Evolutionary conservation across 2,888 invertebrate species (phyloP).

Genomic region (Callimorpha dominula): DNA sequence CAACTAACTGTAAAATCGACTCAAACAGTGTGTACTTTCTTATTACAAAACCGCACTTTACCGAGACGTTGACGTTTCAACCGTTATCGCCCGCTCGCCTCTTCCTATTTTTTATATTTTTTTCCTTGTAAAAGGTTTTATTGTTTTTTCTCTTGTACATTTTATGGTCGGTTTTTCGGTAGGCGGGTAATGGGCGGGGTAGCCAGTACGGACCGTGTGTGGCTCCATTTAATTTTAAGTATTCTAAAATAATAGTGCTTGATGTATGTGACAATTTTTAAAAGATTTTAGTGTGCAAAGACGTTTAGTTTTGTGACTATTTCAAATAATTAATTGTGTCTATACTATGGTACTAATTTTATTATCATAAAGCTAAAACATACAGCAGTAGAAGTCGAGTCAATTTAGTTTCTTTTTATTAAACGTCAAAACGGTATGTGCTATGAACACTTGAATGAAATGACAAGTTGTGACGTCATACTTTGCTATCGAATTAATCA

Average conservation of each 20-base stretch:
- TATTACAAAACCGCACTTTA: conserved; percentile 29
- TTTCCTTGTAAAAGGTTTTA: conserved; percentile 72
- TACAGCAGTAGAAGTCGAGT: no score
- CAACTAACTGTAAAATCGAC: conserved; percentile 8
- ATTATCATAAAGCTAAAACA: no score
- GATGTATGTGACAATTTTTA: conserved; percentile 18
- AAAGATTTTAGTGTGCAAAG: background rate
- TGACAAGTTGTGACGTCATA: background rate
- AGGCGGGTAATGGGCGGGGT: conserved; percentile 80
- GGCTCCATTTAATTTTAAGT: conserved; percentile 56
- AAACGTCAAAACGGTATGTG: background rate
- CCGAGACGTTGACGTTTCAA: conserved; percentile 44
- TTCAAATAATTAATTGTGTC: background rate
- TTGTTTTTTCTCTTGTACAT: conserved; percentile 77
- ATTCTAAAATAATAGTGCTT: conserved; percentile 24
- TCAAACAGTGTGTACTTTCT: conserved; percentile 2
- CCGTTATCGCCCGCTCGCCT: conserved; percentile 56
- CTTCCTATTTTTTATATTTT: conserved; percentile 53
- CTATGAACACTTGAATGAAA: background rate
- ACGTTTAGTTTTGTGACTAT: background rate
- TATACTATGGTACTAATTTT: no score
- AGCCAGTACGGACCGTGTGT: conserved; percentile 54
- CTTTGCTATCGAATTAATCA: background rate
- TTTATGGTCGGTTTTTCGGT: conserved; percentile 81
- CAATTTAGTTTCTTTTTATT: background rate